phyloP scores from a whole-genome alignment of 2,797 vertebrate species.

The Simalia tracyae region DNA sequence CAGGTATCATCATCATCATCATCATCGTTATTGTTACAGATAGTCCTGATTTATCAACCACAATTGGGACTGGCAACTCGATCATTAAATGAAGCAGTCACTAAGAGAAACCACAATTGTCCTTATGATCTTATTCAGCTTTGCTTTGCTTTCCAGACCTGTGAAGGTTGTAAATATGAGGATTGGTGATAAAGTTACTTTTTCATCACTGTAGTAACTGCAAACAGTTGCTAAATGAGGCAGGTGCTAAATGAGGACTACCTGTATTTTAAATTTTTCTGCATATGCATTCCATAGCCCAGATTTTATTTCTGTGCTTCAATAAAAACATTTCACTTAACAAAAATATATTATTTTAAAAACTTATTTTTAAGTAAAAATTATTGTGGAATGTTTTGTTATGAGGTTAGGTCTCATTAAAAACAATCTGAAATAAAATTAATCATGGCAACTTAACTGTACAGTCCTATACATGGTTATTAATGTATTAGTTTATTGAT shows the following conservation, averaged over 20 bases:
- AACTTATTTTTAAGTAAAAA: background rate
- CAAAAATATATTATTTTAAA: background rate
- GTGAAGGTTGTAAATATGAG: background rate
- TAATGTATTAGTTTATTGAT: no score
- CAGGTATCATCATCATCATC: no score
- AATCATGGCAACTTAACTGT: background rate
- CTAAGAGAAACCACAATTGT: background rate
- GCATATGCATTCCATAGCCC: background rate
- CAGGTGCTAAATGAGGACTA: background rate
- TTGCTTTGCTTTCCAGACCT: background rate
- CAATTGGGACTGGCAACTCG: background rate
- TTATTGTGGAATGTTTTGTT: no score
- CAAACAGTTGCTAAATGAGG: background rate
- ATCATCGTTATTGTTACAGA: background rate
- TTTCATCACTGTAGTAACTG: background rate
- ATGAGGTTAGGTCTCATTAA: no score
- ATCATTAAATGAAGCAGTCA: background rate
- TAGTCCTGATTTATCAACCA: background rate
- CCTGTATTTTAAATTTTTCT: background rate
- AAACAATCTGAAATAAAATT: no score
- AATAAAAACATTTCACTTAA: background rate
- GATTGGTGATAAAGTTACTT: background rate
- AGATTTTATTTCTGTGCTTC: background rate
- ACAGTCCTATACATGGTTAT: background rate
- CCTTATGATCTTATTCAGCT: background rate